phyloP scores from a whole-genome alignment of 2,888 invertebrate species.

The Heliconius hortense region DNA sequence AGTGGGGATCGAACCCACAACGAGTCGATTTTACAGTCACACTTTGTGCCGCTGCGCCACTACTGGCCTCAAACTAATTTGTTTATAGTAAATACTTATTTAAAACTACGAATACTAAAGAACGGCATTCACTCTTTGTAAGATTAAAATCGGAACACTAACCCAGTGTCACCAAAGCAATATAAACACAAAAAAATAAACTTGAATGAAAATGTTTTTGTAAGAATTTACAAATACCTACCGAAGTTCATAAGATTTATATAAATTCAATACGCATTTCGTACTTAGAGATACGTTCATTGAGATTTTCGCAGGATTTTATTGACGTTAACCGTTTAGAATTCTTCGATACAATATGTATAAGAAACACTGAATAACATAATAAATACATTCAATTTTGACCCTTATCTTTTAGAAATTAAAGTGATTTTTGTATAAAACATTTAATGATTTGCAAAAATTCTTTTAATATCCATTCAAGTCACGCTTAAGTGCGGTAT shows the following conservation, averaged over 20 bases:
- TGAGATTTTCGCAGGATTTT: constrained; percentile 26
- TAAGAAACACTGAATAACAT: background rate
- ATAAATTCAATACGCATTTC: constrained; percentile 30
- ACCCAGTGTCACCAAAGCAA: background rate
- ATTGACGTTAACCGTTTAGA: constrained; percentile 28
- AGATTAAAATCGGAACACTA: background rate
- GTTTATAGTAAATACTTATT: too few species aligned
- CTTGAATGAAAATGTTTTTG: constrained; percentile 21
- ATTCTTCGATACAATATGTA: constrained; percentile 11
- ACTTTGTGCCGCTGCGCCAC: too few species aligned
- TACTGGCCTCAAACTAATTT: too few species aligned
- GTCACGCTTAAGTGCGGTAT: constrained; percentile 41
- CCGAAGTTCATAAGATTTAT: background rate
- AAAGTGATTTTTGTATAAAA: background rate
- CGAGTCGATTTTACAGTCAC: too few species aligned
- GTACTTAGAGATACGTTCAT: constrained; percentile 16
- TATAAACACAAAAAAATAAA: background rate
- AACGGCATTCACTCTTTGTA: too few species aligned
- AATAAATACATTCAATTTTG: constrained; percentile 9
- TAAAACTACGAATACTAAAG: too few species aligned
- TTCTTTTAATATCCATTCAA: constrained; percentile 36
- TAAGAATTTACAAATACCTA: constrained; percentile 2
- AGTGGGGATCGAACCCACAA: too few species aligned
- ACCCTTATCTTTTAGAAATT: background rate
- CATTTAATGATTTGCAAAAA: background rate